A percentile compares a stretch with the other conserved stretches of the same genome.
phyloP scores from a whole-genome alignment of 2,113 vertebrate genomes.

The Hippocampus barbouri region DNA sequence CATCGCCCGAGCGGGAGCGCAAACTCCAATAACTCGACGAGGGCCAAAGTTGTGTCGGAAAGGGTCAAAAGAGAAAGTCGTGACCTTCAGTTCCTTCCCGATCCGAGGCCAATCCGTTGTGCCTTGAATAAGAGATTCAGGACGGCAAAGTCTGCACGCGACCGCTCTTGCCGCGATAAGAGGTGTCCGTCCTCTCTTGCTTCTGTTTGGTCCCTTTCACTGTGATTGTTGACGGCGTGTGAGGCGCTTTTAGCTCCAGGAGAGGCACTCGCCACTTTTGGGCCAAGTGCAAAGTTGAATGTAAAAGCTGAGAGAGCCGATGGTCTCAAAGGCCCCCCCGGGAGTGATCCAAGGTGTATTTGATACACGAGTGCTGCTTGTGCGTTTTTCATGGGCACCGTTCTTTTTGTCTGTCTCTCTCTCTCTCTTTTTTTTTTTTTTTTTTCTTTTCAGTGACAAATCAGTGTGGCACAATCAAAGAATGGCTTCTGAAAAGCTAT shows the following conservation, averaged over 20 bases:
- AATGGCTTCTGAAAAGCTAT: slow-evolving; percentile 50
- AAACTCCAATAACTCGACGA: slow-evolving; percentile 1
- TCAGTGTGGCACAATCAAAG: slow-evolving; percentile 58
- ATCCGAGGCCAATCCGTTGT: slow-evolving; percentile 33
- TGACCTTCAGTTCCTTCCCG: background rate
- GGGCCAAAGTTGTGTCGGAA: background rate
- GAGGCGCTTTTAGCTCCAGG: slow-evolving; percentile 23
- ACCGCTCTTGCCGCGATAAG: background rate
- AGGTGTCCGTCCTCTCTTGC: slow-evolving; percentile 43
- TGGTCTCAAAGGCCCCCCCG: background rate
- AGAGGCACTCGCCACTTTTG: slow-evolving; percentile 22
- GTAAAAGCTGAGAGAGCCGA: slow-evolving; percentile 32
- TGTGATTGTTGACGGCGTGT: slow-evolving; percentile 21
- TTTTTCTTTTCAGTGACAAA: slow-evolving; percentile 50
- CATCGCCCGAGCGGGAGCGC: background rate
- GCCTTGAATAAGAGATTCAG: slow-evolving; percentile 28
- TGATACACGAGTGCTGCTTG: slow-evolving; percentile 22
- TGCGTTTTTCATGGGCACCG: slow-evolving; percentile 37
- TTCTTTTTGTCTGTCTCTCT: slow-evolving; percentile 12
- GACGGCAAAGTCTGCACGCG: background rate
- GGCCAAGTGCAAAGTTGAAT: slow-evolving; percentile 52
- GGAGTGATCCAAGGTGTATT: slow-evolving; percentile 14
- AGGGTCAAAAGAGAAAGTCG: slow-evolving; percentile 15
- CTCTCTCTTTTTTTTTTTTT: slow-evolving; percentile 12
- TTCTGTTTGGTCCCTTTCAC: slow-evolving; percentile 23